Conservation (phyloP, 2,888 invertebrate species). For the Anaspis maculata region DNA sequence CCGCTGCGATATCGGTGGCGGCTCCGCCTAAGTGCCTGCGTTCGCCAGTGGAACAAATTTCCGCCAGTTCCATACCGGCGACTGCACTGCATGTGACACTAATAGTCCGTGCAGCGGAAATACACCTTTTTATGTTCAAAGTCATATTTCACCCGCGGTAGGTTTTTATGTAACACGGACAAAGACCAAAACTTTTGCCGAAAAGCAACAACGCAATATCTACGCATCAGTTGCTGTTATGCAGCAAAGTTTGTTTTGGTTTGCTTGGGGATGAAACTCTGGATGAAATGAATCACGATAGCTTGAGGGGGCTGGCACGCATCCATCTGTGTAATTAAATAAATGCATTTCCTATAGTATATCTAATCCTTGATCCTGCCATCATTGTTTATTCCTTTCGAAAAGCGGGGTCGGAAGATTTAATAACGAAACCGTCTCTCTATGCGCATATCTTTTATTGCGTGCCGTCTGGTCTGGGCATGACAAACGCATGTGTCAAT, state of each 20-base stretch:
- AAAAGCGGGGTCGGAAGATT: slow-evolving; percentile 9
- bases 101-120: slow-evolving; percentile 31
- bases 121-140: slow-evolving; percentile 26
- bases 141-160: slow-evolving; percentile 3
- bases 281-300: slow-evolving; percentile 7
- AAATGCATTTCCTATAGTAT: slow-evolving; percentile 21
- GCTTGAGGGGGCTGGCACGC: slow-evolving; percentile 8
- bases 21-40: slow-evolving; percentile 16
- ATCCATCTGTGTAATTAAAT: slow-evolving; percentile 22
- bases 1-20: slow-evolving; percentile 4
- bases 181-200: slow-evolving; percentile 1
- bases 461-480: slow-evolving; percentile 26
- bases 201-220: slow-evolving; percentile 1
- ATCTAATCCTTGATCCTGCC: slow-evolving; percentile 1
- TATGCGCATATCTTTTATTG: slow-evolving; percentile 31
- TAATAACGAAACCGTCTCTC: slow-evolving; percentile 20
- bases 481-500: slow-evolving; percentile 37
- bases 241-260: too few species aligned
- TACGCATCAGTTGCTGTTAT: too few species aligned
- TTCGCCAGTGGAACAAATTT: slow-evolving; percentile 30
- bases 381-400: slow-evolving; percentile 17
- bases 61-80: slow-evolving; percentile 21
- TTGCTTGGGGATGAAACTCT: too few species aligned
- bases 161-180: background rate
- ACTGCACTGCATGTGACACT: slow-evolving; percentile 30